Evolutionary conservation across 2,797 vertebrate genomes (phyloP), one percentile per base, ranked within the genome.

Genomic region (Myripristis jacobus): DNA sequence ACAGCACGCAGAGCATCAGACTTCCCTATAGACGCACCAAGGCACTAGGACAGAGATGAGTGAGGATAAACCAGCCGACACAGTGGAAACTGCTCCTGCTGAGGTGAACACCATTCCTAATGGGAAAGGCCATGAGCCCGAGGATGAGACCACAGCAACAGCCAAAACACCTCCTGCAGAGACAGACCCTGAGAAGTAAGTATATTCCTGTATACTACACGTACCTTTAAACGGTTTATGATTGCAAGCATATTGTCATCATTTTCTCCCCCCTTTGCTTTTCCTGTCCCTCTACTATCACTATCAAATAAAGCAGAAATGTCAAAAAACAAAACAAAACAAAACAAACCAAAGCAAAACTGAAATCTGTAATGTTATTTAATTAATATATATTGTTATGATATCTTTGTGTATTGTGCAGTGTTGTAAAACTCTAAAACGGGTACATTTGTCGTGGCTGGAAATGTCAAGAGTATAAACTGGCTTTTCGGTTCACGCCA

Each of bases 31-130:
- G 18, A 24, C 34, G 46, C 56, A 52, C 41, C 12, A 27, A 78
- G 63, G 56, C 74, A 75, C 61, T 85, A 56, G 55, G 71, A 55
- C 79, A 90, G 84, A 88, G 66, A 93, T 92, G 88, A 92, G 88
- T 71, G 91, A 90, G 56, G 87, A 91, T 21, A 92, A 87, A 74
- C 80, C 88, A n/a, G 66, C 82, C 1, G 87, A 87, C 54, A 65
- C 66, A 8, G 92, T 94, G 93, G 94, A 95, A 25, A 80, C 86
- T n/a, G 82, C 93, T 51, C 93, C 91, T 6, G 78, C 93, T 0
- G 97, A 98, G 89, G 95, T 88, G 76, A 97, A 95, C 21, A 85
- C 95, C 51, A 95, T 99, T 53, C 97, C 97, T 66, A 99, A 99
- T 0, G 97, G 97, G 73, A 98, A 97, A 79, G 91, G 94, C 63